Evolutionary conservation across 2,797 vertebrate genomes (phyloP), one percentile per base, ranked within the genome.

Genomic region (Syngnathus acus): DNA sequence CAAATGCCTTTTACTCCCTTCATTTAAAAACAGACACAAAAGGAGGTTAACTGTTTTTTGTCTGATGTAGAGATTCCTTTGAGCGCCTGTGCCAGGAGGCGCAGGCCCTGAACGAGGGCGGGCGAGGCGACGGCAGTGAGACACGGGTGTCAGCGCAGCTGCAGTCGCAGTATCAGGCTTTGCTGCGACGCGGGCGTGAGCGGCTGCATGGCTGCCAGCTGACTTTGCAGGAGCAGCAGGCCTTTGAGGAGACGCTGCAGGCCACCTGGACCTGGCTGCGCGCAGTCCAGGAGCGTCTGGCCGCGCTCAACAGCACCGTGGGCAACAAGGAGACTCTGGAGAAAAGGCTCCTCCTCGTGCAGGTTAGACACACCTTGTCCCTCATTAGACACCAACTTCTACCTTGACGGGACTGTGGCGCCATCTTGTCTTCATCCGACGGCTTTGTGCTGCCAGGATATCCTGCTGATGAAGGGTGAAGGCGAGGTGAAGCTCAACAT

Each of bases 401-500:
- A 43, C 42, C 13, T 43, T 3, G 42, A 11, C 42, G 42, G 42
- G 42, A 13, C 11, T 43, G 10, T 43, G 42, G 42, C 13, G 42
- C 42, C 13, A 43, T 16, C 9, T 16, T 16, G 45, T 47, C 14
- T 40, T 45, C 42, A 43, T 42, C 2, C 43, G 48, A 37, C 50
- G 26, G 32, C 19, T 2, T 55, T 68, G 47, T 55, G 43, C 47
- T 10, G 9, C 40, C 68, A 99, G 97, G 97, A 99, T 50, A 94
- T 98, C 72, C 85, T 99, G 64, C 84, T 99, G 67, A 93, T 96
- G 92, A 99, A 95, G 82, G 96, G 95, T 0, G 96, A 99, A 23
- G 96, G 96, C 3, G 97, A 99, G 67, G 94, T 99, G 54, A 99
- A 95, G 75, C 81, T 99, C 76, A 99, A 98, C 68, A 93, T 99